These are phyloP conservation scores for Oplegnathus fasciatus DNA, from an alignment of 2,113 vertebrate species.

Conservation along the genomic window DNA sequence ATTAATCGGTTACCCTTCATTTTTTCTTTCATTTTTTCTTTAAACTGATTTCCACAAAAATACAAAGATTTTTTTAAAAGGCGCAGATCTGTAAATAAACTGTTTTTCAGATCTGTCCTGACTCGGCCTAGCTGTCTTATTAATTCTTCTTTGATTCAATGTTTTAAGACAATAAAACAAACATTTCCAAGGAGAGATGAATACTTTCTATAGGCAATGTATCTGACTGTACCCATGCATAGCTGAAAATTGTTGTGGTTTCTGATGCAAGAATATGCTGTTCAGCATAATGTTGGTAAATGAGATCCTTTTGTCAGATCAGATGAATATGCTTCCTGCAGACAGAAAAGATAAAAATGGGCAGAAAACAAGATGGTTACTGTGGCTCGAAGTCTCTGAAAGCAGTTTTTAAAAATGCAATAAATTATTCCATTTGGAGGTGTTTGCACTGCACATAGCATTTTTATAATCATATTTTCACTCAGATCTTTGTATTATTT, in stretches of 20 bases:
- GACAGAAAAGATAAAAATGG: not conserved
- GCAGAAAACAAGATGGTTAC: not conserved
- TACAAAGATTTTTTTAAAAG: too few relatives aligned
- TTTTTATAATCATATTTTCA: not conserved
- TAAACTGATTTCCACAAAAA: too few relatives aligned
- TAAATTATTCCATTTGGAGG: too few relatives aligned
- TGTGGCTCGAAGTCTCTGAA: not conserved
- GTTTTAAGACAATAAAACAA: not conserved
- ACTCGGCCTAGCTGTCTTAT: too few relatives aligned
- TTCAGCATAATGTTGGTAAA: not conserved
- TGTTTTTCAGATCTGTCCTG: too few relatives aligned
- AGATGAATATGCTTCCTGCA: not conserved
- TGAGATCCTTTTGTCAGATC: not conserved
- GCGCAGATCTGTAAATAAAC: too few relatives aligned
- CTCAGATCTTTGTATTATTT: not conserved
- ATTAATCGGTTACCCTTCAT: not conserved
- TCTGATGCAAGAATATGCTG: not conserved
- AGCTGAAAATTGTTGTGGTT: too few relatives aligned
- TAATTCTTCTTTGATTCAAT: not conserved
- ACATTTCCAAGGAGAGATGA: not conserved
- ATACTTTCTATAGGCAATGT: not conserved
- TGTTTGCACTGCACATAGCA: not conserved
- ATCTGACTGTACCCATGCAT: not conserved
- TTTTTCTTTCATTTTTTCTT: too few relatives aligned
- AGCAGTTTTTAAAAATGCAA: not conserved